These are phyloP conservation scores for Scaptomyza pallida DNA, from an alignment of 1,140 invertebrate species.

Conservation along the genomic window DNA sequence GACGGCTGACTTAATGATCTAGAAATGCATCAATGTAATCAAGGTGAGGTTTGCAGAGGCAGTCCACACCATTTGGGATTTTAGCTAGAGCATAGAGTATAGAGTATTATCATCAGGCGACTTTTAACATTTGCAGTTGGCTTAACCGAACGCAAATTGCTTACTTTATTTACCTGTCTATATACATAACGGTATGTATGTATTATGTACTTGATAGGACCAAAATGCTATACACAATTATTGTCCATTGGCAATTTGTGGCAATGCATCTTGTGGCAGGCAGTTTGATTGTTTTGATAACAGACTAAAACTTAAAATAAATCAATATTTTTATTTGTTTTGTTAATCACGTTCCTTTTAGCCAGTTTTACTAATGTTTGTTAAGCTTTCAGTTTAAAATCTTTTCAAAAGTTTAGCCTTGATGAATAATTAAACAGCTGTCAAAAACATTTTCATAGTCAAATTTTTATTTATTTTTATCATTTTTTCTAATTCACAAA, in stretches of 20 bases:
- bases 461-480: no score
- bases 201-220: no score
- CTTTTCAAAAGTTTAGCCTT: no score
- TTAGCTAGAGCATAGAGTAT: neutral
- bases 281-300: conserved; percentile 33
- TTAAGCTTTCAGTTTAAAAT: no score
- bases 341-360: no score
- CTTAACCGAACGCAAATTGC: conserved; percentile 64
- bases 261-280: conserved; percentile 10
- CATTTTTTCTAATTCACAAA: no score
- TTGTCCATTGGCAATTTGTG: conserved; percentile 47
- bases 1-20: conserved; percentile 73
- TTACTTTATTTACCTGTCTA: conserved; percentile 48
- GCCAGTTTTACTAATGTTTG: no score
- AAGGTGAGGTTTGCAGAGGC: conserved; percentile 37
- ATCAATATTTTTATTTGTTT: no score
- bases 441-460: no score
- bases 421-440: no score
- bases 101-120: conserved; percentile 7
- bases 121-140: conserved; percentile 39
- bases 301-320: neutral
- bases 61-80: conserved; percentile 15
- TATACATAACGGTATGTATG: neutral
- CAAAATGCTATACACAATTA: conserved; percentile 26
- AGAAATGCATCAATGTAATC: conserved; percentile 79